Base-by-base conservation (phyloP, 1,140 invertebrate species). In the Dendrolimus kikuchii region DNA sequence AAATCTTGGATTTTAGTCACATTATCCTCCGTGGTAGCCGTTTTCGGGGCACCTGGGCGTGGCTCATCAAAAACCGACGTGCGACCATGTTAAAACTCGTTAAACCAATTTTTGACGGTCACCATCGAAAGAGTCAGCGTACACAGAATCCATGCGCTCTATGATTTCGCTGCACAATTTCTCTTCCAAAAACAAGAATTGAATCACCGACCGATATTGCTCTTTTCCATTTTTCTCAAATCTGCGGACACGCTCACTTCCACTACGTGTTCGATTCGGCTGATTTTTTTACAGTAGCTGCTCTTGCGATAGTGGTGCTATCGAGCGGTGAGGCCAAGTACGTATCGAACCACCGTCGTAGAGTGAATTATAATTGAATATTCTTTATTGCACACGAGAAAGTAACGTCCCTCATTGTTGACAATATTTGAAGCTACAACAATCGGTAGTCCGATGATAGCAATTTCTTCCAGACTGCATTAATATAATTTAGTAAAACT, bases 31-130 rank as follows among this genome's bases (percentile, higher is more conserved):
- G 73, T 66, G 44, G 51, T 59, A 52, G 60, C 65, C 51, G 44
- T 66, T 61, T 62, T 57, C 36, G 3, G 23, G 69, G 64, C 44
- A 63, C 66, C 71, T 57, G 65, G 49, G 42, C 66, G 71, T 54
- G 53, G 46, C 52, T 71, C 65, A 71, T 75, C 66, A 64, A 65
- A 64, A 64, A 59, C 55, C 37, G 59, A 66, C 50, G 58, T 71
- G 49, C 64, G 67, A 62, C 69, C 69, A 74, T 60, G 59, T 64
- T 70, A 43, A 69, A 73, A 75, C 45, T 71, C 60, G 45, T 60
- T 63, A 58, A 68, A 66, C 67, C 66, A 74, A 56, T 68, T 64
- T 60, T 64, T 60, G 42, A 68, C 56, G 46, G 62, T 71, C 52
- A 57, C 51, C 51, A 64, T 62, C 36, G 68, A 66, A 65, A 59